Percentiles rank a stretch among this genome's conserved stretches.
Evolutionary conservation across 2,113 vertebrate species (phyloP).

Genomic region (Macaca mulatta): DNA sequence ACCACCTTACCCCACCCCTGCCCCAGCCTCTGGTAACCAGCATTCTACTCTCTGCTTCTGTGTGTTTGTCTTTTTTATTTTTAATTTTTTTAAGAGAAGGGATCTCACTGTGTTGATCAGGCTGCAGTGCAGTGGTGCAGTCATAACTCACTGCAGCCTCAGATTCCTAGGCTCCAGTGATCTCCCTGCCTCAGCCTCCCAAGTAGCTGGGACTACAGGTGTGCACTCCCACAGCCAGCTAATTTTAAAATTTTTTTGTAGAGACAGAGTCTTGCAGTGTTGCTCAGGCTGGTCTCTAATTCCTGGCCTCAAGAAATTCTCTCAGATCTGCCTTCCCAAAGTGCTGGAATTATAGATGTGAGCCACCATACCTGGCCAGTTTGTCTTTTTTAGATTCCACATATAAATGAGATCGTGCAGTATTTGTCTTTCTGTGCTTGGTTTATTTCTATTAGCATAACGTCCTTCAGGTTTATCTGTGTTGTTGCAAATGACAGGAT

Average conservation of each 20-base stretch:
- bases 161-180: background rate
- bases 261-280: background rate
- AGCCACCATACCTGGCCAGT: background rate
- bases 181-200: background rate
- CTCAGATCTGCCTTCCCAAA: background rate
- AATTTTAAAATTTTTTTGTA: background rate
- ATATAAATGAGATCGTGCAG: background rate
- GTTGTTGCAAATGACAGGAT: background rate
- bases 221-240: too few relatives aligned
- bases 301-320: background rate
- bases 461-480: background rate
- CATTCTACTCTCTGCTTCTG: background rate
- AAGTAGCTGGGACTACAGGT: background rate
- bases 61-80: background rate
- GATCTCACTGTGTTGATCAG: too few relatives aligned
- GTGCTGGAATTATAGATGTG: background rate
- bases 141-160: background rate
- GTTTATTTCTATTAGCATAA: background rate
- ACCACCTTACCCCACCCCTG: background rate
- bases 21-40: background rate
- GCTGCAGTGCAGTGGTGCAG: too few relatives aligned
- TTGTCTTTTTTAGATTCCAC: background rate
- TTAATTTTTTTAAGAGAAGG: too few relatives aligned
- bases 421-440: background rate
- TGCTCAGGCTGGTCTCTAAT: background rate